A percentile compares a stretch with the other conserved stretches of the same genome.
Conservation (phyloP, 2,797 vertebrate species). For the Fistularia tabacaria region DNA sequence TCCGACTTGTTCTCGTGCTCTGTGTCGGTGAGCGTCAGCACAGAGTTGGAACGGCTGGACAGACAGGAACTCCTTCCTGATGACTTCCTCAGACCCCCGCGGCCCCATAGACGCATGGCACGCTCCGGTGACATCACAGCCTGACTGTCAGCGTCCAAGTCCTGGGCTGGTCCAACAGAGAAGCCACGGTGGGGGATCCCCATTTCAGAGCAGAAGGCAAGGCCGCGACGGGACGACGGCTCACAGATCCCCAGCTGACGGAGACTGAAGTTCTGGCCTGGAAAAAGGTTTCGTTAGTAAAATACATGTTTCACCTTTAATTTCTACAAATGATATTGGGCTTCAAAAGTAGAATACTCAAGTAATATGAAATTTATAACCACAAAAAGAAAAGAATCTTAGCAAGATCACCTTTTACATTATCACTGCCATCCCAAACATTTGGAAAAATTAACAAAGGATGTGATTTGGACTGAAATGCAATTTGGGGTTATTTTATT, state of each 20-base stretch:
- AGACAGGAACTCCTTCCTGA: conserved; percentile 88
- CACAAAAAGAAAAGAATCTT: no score
- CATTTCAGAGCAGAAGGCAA: conserved; percentile 95
- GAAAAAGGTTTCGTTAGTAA: conserved; percentile 5
- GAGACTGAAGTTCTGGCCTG: conserved; percentile 96
- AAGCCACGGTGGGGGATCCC: conserved; percentile 94
- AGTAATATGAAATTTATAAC: no score
- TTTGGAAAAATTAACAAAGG: no score
- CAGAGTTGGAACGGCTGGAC: conserved; percentile 97
- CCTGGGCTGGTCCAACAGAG: conserved; percentile 86
- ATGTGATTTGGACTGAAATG: no score
- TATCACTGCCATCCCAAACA: no score
- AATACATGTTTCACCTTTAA: no score
- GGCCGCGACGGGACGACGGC: conserved; percentile 88
- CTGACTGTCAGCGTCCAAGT: conserved; percentile 86
- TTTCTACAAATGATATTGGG: no score
- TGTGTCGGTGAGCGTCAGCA: conserved; percentile 94
- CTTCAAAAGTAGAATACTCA: no score
- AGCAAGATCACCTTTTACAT: no score
- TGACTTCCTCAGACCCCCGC: conserved; percentile 77
- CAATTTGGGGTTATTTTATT: no score
- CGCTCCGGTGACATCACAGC: conserved; percentile 96
- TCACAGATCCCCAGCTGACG: conserved; percentile 97
- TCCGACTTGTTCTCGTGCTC: conserved; percentile 99
- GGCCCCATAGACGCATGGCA: conserved; percentile 93